A percentile compares a stretch with the other conserved stretches of the same genome.
Evolutionary conservation across 2,797 vertebrate genomes (phyloP).

Genomic region (Emydoidea blandingii): DNA sequence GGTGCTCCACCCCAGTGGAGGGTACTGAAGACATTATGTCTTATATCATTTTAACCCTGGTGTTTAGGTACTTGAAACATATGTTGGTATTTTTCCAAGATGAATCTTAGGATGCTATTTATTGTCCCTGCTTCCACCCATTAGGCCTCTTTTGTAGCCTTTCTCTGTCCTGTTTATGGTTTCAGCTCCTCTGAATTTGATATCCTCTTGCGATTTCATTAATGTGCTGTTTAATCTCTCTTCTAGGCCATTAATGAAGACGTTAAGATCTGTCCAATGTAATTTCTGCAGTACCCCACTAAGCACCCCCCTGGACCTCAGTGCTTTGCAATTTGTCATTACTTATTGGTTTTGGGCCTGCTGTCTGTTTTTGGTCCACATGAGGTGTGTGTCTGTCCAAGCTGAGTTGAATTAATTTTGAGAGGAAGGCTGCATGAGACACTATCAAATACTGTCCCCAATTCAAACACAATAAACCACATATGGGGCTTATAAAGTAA

Average conservation of each 20-base stretch:
- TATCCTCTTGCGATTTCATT: background rate
- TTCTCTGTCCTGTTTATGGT: background rate
- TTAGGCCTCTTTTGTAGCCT: background rate
- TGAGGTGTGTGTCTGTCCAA: background rate
- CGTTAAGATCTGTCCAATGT: background rate
- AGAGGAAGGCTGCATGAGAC: background rate
- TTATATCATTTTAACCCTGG: background rate
- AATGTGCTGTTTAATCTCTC: background rate
- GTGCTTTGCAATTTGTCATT: background rate
- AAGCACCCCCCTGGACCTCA: background rate
- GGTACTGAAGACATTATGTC: background rate
- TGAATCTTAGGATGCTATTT: background rate
- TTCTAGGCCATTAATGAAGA: background rate
- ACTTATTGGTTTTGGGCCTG: background rate
- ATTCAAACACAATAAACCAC: background rate
- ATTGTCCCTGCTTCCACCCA: background rate
- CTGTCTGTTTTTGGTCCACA: background rate
- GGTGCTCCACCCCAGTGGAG: background rate
- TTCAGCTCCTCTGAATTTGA: background rate
- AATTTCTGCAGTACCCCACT: background rate
- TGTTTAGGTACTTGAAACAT: background rate
- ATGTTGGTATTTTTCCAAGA: background rate
- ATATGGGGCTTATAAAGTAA: background rate
- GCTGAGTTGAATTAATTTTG: background rate
- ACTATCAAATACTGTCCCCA: background rate